Conservation (phyloP, 2,113 vertebrate species). For the Pimephales promelas region DNA sequence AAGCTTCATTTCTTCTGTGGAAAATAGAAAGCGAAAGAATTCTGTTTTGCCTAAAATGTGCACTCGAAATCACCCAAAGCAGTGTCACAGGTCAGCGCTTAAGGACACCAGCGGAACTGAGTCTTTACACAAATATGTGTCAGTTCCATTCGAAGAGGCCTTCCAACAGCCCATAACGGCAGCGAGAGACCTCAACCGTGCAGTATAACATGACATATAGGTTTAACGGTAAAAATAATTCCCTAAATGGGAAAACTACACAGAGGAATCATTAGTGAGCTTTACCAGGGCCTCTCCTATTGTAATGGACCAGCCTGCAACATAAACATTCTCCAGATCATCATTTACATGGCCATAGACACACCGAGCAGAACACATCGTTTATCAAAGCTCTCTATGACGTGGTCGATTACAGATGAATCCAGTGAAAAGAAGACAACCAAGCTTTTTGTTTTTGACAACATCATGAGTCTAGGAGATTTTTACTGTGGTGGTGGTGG, state of each 20-base stretch:
- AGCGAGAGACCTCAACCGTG: constrained; percentile 1
- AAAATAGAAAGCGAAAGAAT: constrained; percentile 25
- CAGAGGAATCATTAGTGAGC: constrained; percentile 29
- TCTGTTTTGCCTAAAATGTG: constrained; percentile 46
- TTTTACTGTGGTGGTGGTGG: neutral
- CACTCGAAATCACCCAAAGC: constrained; percentile 43
- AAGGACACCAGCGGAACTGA: constrained; percentile 29
- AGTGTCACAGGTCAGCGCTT: constrained; percentile 50
- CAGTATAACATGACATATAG: constrained; percentile 44
- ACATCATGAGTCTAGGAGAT: neutral
- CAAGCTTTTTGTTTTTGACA: neutral
- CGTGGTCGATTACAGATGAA: constrained; percentile 8
- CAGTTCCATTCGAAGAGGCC: constrained; percentile 15
- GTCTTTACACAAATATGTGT: constrained; percentile 28
- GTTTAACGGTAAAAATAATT: constrained; percentile 42
- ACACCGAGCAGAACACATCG: neutral
- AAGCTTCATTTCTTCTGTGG: neutral
- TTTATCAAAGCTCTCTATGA: constrained; percentile 36
- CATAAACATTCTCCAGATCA: constrained; percentile 43
- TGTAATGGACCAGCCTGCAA: constrained; percentile 42
- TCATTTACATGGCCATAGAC: neutral
- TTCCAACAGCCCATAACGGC: constrained; percentile 14
- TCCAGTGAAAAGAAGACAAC: neutral
- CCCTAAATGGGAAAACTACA: constrained; percentile 20
- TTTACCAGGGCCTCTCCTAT: neutral